These are phyloP conservation scores for Boloria euphrosyne DNA, from an alignment of 2,888 invertebrate species.

Conservation along the genomic window DNA sequence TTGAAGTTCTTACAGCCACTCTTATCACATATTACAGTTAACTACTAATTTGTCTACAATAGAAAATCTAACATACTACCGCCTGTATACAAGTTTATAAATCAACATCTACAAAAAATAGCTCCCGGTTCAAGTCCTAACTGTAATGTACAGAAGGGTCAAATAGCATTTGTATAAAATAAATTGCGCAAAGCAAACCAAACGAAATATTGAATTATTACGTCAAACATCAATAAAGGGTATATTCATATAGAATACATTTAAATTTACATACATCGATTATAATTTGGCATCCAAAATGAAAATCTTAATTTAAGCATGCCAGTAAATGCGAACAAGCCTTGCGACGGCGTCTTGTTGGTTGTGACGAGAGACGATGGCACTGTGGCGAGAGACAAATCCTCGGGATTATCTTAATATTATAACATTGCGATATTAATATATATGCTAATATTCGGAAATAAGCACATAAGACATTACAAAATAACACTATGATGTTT, in stretches of 20 bases:
- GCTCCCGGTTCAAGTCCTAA: constrained; percentile 57
- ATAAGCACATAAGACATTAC: not conserved
- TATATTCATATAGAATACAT: constrained; percentile 35
- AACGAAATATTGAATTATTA: constrained; percentile 55
- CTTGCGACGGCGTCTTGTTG: constrained; percentile 41
- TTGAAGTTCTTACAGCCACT: constrained; percentile 77
- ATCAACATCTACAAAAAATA: constrained; percentile 69
- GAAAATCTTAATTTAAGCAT: constrained; percentile 68
- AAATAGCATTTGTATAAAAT: constrained; percentile 49
- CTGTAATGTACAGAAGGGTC: constrained; percentile 65
- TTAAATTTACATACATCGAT: constrained; percentile 38
- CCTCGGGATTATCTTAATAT: constrained; percentile 4
- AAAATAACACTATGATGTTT: constrained; percentile 1
- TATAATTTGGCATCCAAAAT: constrained; percentile 76
- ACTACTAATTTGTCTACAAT: constrained; percentile 74
- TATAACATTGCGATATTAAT: not conserved
- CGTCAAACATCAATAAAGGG: constrained; percentile 50
- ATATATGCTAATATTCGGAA: not conserved
- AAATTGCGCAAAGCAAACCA: constrained; percentile 63
- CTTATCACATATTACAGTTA: constrained; percentile 80
- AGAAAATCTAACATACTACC: constrained; percentile 80
- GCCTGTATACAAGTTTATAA: constrained; percentile 73
- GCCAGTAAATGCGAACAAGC: constrained; percentile 72
- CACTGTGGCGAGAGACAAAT: constrained; percentile 43
- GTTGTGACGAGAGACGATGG: constrained; percentile 31